Conservation (phyloP, 1,140 invertebrate species). For the Ostrea denselamellosa region DNA sequence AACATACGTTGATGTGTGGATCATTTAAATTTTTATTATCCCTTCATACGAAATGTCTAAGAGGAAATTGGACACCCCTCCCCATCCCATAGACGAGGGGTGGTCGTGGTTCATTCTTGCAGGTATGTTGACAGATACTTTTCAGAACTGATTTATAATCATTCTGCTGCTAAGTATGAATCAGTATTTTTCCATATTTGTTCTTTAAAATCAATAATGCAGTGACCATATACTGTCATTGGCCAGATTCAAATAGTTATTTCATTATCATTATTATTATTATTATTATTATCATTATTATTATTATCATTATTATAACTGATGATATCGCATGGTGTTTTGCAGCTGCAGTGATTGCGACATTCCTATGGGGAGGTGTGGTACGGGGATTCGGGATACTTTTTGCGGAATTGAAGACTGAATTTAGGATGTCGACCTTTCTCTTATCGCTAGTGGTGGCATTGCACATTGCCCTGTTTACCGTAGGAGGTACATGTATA, state of each 20-base stretch:
- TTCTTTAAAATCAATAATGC: background rate
- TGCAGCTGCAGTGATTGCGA: constrained; percentile 6
- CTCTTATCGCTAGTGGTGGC: constrained; percentile 14
- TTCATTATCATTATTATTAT: too few species aligned
- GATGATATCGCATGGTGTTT: background rate
- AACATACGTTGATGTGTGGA: background rate
- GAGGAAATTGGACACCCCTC: background rate
- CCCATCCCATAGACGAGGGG: constrained; percentile 5
- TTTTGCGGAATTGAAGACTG: constrained; percentile 8
- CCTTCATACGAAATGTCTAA: background rate
- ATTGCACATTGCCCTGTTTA: background rate
- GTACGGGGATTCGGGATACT: constrained; percentile 4
- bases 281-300: too few species aligned
- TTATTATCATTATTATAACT: background rate
- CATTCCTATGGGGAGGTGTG: background rate
- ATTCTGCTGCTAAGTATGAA: background rate
- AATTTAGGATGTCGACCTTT: background rate
- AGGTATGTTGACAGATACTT: background rate
- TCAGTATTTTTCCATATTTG: background rate
- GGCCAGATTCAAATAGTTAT: too few species aligned
- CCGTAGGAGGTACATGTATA: background rate
- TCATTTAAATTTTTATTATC: background rate
- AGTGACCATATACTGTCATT: background rate
- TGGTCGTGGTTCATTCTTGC: constrained; percentile 30
- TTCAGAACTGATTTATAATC: background rate